Percentiles rank a stretch among this genome's conserved stretches.
Conservation (phyloP, 2,113 vertebrate species). For the Eolophus roseicapilla region DNA sequence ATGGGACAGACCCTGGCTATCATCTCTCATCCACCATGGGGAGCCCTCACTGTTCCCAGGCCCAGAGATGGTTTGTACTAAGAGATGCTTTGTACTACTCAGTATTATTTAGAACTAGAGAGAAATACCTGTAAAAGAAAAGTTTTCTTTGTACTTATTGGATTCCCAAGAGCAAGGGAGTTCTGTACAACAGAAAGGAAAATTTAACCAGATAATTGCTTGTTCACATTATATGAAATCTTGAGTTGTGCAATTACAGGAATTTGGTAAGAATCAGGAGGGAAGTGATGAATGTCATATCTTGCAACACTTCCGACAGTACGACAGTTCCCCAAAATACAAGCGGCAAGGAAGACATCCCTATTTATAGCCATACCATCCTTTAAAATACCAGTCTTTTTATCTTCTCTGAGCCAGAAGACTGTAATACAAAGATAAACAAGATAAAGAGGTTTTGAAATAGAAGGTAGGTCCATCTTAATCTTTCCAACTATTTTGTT, state of each 20-base stretch:
- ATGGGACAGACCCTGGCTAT: rapidly evolving
- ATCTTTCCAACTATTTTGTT: neutral
- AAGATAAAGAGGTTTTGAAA: neutral
- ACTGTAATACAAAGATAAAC: neutral
- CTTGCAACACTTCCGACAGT: constrained; percentile 47
- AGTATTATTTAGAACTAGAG: neutral
- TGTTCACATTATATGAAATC: neutral
- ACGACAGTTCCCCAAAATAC: neutral
- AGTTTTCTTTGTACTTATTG: neutral
- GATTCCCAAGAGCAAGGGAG: neutral
- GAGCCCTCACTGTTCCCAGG: rapidly evolving
- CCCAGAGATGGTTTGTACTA: neutral
- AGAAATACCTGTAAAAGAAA: neutral
- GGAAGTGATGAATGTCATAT: neutral
- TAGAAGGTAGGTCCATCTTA: constrained; percentile 19
- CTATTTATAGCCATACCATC: neutral
- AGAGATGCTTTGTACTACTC: neutral
- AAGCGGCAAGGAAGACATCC: neutral
- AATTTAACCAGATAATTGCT: neutral
- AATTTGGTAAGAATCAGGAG: neutral
- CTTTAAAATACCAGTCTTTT: neutral
- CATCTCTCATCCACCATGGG: too few relatives aligned
- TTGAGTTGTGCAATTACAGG: neutral
- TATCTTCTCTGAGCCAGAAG: neutral
- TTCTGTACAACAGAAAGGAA: neutral